These are phyloP conservation scores for Lasiurus borealis DNA, from an alignment of 2,113 vertebrate species.

Conservation along the genomic window DNA sequence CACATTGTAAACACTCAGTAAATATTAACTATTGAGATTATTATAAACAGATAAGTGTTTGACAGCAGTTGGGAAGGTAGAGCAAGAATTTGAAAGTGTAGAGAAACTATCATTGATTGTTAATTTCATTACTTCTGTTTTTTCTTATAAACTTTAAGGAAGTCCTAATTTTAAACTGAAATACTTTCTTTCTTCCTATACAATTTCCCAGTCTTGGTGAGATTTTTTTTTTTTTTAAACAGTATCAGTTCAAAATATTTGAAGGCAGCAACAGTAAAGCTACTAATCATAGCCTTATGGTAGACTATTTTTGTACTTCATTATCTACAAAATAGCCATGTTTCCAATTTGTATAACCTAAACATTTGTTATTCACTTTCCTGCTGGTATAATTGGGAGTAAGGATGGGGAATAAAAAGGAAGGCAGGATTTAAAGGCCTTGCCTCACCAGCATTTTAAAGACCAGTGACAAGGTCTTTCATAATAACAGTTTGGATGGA, in stretches of 20 bases:
- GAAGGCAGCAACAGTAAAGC: constrained; percentile 54
- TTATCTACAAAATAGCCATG: constrained; percentile 30
- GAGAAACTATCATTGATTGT: not conserved
- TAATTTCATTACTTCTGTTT: constrained; percentile 28
- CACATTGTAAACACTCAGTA: constrained; percentile 9
- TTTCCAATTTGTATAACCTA: constrained; percentile 46
- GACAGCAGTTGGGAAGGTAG: not conserved
- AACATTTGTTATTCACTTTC: constrained; percentile 61
- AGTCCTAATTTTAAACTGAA: constrained; percentile 19
- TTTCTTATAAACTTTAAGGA: constrained; percentile 41
- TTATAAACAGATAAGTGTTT: not conserved
- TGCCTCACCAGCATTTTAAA: constrained; percentile 47
- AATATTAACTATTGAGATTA: constrained; percentile 49
- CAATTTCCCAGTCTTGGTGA: not conserved
- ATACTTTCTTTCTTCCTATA: not conserved
- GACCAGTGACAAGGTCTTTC: constrained; percentile 28
- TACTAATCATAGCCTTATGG: constrained; percentile 34
- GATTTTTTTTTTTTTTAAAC: not conserved
- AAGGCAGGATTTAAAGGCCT: constrained; percentile 47
- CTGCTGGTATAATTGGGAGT: constrained; percentile 10
- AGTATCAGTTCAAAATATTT: constrained; percentile 64
- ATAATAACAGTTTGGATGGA: not conserved
- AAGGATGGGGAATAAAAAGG: not conserved
- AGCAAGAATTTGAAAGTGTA: constrained; percentile 28
- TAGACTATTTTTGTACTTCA: constrained; percentile 47